Evolutionary conservation across 2,113 vertebrate species (phyloP).

Genomic region (Odocoileus hemionus): DNA sequence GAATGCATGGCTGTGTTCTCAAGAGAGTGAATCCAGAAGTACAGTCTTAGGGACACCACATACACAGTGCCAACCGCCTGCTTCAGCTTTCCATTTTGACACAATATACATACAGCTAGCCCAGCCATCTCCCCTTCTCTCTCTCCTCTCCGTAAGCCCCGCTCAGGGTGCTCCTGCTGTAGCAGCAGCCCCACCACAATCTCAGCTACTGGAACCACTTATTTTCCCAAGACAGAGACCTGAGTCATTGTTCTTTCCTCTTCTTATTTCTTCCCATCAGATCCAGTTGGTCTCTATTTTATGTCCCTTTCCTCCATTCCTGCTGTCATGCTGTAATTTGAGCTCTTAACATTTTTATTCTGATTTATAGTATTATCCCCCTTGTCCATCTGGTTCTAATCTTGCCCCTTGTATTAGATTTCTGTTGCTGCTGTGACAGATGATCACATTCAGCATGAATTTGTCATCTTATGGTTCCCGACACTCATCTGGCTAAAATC

Average conservation of each 20-base stretch:
- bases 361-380: not conserved
- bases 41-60: not conserved
- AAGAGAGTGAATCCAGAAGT: not conserved
- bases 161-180: not conserved
- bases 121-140: not conserved
- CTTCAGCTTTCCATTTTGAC: not conserved
- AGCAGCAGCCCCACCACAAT: no score
- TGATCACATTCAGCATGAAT: not conserved
- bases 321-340: not conserved
- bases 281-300: not conserved
- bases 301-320: not conserved
- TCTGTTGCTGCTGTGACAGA: not conserved
- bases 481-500: not conserved
- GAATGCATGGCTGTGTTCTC: not conserved
- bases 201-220: not conserved
- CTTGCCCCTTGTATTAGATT: not conserved
- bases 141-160: not conserved
- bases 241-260: not conserved
- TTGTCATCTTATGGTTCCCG: not conserved
- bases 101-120: not conserved
- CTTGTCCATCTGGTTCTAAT: not conserved
- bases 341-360: not conserved
- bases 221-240: not conserved
- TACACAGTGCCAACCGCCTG: not conserved
- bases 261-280: not conserved